Evolutionary conservation across 1,140 invertebrate genomes (phyloP), one percentile per base, ranked within the genome.

Genomic region (Agraylea sexmaculata): DNA sequence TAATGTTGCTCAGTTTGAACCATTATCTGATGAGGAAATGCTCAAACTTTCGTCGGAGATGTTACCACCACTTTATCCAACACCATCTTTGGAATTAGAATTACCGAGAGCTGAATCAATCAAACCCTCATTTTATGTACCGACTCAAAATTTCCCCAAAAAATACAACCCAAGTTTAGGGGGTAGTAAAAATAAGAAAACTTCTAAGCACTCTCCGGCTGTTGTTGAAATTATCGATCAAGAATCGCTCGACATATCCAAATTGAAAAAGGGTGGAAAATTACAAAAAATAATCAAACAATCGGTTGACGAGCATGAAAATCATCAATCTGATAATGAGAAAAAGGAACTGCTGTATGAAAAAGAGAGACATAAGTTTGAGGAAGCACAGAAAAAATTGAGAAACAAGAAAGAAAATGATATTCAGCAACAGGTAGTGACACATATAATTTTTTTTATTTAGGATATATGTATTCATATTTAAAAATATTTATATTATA

Each of bases 351-450:
- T 40, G 30, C 31, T 19, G 6, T n/a, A 30, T 16, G 39, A 43
- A 17, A 47, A 51, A 22, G 55, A 27, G 54, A 59, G 33, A 52
- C 49, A 30, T 50, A 57, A 19, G 53, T 58, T 60, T 38, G 58
- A 62, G 42, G 55, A 53, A 1, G 50, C 54, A 23, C 54, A 57
- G 12, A 43, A 46, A 20, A 47, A 42, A 32, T 22, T 17, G n/a
- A 28, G 36, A 17, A 28, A 19, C 6, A 45, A 37, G 28, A 45
- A 45, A 36, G 42, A 40, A 36, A 37, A 51, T 13, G 41, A 49
- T 37, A 53, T 52, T n/a, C 58, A 54, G 19, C 55, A 59, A 37
- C 56, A 59, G 38, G 56, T 59, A 39, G 50, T 53, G 4, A 55
- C 58, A 15, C 22, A 40, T 40, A 34, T 25, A 38, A 12, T 29